Conservation (phyloP, 2,888 invertebrate genomes). For the Tridacna crocea region DNA sequence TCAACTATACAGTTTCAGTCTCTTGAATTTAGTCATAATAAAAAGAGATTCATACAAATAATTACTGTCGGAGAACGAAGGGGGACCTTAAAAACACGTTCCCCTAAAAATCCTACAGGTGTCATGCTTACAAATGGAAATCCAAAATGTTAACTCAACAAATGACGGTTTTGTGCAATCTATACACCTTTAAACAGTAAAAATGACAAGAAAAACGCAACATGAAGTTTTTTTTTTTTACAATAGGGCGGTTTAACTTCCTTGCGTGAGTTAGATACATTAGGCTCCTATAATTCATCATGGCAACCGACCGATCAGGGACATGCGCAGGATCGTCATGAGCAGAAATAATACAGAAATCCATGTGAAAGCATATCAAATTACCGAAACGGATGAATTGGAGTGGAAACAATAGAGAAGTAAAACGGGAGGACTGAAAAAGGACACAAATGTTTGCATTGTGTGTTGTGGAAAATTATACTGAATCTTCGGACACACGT, state of each 20-base stretch:
- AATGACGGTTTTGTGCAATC: conserved; percentile 47
- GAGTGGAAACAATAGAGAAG: conserved; percentile 31
- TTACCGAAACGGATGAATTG: conserved; percentile 43
- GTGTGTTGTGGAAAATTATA: not conserved
- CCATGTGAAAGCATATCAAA: conserved; percentile 54
- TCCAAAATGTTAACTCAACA: not conserved
- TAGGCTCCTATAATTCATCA: conserved; percentile 13
- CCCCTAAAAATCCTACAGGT: not conserved
- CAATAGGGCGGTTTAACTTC: conserved; percentile 28
- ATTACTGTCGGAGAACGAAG: no score
- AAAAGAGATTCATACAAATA: no score
- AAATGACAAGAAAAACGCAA: conserved; percentile 31
- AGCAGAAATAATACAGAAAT: conserved; percentile 39
- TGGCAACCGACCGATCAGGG: conserved; percentile 17
- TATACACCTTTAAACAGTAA: conserved; percentile 36
- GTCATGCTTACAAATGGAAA: not conserved
- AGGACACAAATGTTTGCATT: no score
- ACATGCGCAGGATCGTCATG: conserved; percentile 29
- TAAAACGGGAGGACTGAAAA: not conserved
- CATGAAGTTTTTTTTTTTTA: conserved; percentile 16
- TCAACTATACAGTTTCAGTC: not conserved
- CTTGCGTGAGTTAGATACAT: conserved; percentile 38
- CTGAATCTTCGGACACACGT: conserved; percentile 1
- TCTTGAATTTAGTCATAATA: no score
- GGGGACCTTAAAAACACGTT: no score